Conservation (phyloP, 37 sponge, comb jelly and placozoan species). For the Theonella swinhoei region DNA sequence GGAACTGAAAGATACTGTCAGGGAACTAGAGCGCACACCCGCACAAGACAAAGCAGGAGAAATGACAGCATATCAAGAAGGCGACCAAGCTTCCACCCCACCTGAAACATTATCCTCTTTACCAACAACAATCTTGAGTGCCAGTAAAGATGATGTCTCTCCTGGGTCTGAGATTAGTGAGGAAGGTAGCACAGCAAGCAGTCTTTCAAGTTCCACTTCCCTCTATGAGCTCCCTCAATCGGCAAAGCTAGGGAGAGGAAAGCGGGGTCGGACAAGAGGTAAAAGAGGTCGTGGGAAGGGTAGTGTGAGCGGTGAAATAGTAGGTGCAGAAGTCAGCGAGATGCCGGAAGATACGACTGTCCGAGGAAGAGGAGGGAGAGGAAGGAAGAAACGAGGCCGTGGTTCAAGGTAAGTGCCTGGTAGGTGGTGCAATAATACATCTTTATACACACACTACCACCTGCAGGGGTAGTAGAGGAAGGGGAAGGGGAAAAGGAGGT, state of each 20-base stretch:
- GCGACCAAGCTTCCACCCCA: background rate
- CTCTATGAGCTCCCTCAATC: background rate
- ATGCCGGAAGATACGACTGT: background rate
- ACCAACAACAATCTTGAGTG: no score
- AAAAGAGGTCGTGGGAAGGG: constrained; percentile 1
- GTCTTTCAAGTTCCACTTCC: constrained; percentile 19
- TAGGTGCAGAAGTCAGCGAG: background rate
- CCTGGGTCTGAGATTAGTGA: constrained; percentile 2
- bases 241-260: background rate
- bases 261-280: background rate
- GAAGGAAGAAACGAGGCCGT: background rate
- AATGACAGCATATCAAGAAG: background rate
- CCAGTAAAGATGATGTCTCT: no score
- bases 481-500: constrained; percentile 2
- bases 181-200: constrained; percentile 22
- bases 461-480: background rate
- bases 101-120: background rate
- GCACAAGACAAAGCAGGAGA: no score
- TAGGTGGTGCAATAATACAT: background rate
- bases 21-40: no score
- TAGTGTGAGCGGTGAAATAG: background rate
- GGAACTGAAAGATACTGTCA: no score
- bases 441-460: background rate
- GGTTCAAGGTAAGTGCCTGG: background rate
- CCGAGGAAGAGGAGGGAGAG: background rate